Percentiles rank a stretch among this genome's conserved stretches.
phyloP scores from a whole-genome alignment of 2,888 invertebrate genomes.

The Aphelenchoides bicaudatus region DNA sequence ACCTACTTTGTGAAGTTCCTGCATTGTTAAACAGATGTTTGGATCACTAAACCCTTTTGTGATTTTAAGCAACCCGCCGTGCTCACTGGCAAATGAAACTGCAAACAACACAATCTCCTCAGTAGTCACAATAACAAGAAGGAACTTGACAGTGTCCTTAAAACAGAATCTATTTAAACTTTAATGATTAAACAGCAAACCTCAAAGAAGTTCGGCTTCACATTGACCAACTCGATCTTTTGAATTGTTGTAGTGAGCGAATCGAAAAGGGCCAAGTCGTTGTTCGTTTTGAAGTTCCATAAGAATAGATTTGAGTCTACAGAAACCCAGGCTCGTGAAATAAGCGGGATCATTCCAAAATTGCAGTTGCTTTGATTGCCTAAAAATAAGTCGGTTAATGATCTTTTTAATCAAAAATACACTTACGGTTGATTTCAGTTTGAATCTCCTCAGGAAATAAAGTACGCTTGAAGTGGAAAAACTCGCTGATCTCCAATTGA shows the following conservation, averaged over 20 bases:
- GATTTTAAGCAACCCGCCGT: too few relatives aligned
- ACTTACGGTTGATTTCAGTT: constrained; percentile 51
- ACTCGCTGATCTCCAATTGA: constrained; percentile 22
- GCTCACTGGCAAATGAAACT: constrained; percentile 65
- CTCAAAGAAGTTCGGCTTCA: constrained; percentile 68
- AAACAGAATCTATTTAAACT: constrained; percentile 10
- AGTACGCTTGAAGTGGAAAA: constrained; percentile 22
- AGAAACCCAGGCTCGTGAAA: constrained; percentile 90
- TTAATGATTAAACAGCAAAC: constrained; percentile 19
- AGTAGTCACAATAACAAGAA: constrained; percentile 87
- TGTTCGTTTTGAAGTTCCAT: constrained; percentile 91
- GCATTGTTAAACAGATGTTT: constrained; percentile 15
- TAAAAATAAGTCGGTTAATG: constrained; percentile 65
- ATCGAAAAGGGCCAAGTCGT: constrained; percentile 93
- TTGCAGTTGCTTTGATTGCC: constrained; percentile 91
- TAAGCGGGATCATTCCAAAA: constrained; percentile 95
- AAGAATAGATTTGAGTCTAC: constrained; percentile 96
- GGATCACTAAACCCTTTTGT: too few relatives aligned
- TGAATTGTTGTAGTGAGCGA: constrained; percentile 88
- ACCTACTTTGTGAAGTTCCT: constrained; percentile 12
- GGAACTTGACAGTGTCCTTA: constrained; percentile 75
- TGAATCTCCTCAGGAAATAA: constrained; percentile 46
- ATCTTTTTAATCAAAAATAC: too few relatives aligned
- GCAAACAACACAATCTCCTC: constrained; percentile 87
- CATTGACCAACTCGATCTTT: constrained; percentile 80